These are phyloP conservation scores for Zootermopsis nevadensis DNA, from an alignment of 2,888 invertebrate species.

Conservation along the genomic window DNA sequence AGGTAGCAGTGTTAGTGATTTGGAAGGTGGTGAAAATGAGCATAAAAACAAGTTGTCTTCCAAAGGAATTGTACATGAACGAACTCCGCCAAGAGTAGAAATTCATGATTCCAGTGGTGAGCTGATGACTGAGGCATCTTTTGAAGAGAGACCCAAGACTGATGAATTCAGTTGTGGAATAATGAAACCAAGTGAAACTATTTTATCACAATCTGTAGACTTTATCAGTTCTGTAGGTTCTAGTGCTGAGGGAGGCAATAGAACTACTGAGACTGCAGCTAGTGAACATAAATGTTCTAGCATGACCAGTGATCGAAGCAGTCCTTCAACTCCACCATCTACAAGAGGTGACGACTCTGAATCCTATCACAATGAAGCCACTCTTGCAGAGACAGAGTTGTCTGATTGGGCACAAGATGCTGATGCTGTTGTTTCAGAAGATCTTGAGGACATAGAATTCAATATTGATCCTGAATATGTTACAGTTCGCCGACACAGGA, in stretches of 20 bases:
- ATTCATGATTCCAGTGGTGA: constrained; percentile 79
- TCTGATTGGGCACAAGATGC: constrained; percentile 91
- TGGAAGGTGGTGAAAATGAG: constrained; percentile 51
- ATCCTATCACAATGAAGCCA: constrained; percentile 68
- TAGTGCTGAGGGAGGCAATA: neutral
- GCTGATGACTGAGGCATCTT: constrained; percentile 63
- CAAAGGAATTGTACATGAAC: constrained; percentile 48
- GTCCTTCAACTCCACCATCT: constrained; percentile 67
- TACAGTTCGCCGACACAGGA: constrained; percentile 58
- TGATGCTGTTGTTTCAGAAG: constrained; percentile 75
- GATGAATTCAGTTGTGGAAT: neutral
- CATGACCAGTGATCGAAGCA: constrained; percentile 64
- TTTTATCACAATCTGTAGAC: constrained; percentile 2
- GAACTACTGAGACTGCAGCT: constrained; percentile 12
- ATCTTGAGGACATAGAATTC: constrained; percentile 75
- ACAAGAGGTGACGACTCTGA: constrained; percentile 70
- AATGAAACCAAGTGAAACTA: neutral
- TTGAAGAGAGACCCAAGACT: constrained; percentile 34
- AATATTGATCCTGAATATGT: constrained; percentile 67
- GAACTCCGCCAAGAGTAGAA: constrained; percentile 75
- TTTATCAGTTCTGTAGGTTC: constrained; percentile 9
- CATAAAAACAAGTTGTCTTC: constrained; percentile 44
- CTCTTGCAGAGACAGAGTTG: constrained; percentile 85
- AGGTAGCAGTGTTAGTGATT: constrained; percentile 52
- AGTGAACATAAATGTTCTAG: constrained; percentile 38